phyloP scores from a whole-genome alignment of 1,140 invertebrate species.

The Yoshiicerus persimilis region DNA sequence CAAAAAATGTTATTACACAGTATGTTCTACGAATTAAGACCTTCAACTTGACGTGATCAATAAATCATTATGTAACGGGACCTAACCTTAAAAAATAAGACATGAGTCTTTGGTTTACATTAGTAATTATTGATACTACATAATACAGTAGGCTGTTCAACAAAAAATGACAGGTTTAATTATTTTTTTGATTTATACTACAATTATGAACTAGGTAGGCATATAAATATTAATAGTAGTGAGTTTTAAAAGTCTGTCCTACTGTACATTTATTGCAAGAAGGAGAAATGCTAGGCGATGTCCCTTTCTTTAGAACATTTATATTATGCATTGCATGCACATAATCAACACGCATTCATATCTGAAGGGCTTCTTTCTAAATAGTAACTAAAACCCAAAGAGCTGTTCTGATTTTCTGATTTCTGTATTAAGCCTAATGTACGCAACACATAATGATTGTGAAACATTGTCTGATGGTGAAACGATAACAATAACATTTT shows the following conservation, averaged over 20 bases:
- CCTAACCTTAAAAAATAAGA: background rate
- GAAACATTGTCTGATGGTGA: background rate
- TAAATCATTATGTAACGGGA: background rate
- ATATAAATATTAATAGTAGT: too few species aligned
- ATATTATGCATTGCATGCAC: too few species aligned
- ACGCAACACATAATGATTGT: background rate
- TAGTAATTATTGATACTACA: background rate
- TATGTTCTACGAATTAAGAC: background rate
- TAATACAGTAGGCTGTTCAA: background rate
- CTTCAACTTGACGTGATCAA: background rate
- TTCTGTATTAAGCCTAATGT: background rate
- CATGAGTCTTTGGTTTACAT: background rate
- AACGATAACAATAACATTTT: slow-evolving; percentile 15
- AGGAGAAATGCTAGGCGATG: too few species aligned
- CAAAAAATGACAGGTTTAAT: background rate
- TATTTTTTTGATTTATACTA: background rate
- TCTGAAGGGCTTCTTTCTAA: background rate
- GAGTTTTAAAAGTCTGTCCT: too few species aligned
- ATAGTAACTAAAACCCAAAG: background rate
- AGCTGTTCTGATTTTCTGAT: background rate
- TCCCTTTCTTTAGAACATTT: too few species aligned
- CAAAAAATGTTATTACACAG: background rate
- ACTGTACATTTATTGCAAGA: too few species aligned
- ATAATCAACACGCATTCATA: background rate
- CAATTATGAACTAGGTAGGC: too few species aligned